These are phyloP conservation scores for Drosophila quadrilineata DNA, from an alignment of 1,140 invertebrate genomes.

Conservation along the genomic window DNA sequence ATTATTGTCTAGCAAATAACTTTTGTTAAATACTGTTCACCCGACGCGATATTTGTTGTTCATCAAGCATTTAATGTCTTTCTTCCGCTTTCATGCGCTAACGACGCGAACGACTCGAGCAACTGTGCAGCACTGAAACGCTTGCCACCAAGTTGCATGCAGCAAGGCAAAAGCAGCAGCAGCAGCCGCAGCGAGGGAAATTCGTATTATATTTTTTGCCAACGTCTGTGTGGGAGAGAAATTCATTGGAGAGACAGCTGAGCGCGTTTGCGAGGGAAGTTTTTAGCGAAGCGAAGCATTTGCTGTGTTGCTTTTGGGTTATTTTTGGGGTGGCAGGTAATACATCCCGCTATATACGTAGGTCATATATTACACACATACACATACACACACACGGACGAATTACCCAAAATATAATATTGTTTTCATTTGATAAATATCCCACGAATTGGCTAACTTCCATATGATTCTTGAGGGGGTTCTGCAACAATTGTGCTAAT, in stretches of 20 bases:
- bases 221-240: constrained; percentile 24
- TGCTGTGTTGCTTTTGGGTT: constrained; percentile 5
- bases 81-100: too few relatives aligned
- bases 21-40: too few relatives aligned
- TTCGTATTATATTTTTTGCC: too few relatives aligned
- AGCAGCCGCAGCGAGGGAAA: not conserved
- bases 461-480: too few relatives aligned
- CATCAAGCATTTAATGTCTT: too few relatives aligned
- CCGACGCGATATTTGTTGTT: too few relatives aligned
- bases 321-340: constrained; percentile 48
- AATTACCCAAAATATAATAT: not conserved
- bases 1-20: too few relatives aligned
- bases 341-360: constrained; percentile 52
- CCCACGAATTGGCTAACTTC: too few relatives aligned
- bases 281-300: constrained; percentile 18
- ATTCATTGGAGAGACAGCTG: too few relatives aligned
- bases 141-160: constrained; percentile 6
- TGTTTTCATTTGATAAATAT: too few relatives aligned
- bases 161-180: constrained; percentile 15
- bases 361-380: constrained; percentile 41
- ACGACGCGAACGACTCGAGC: constrained; percentile 42
- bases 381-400: not conserved
- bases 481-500: too few relatives aligned
- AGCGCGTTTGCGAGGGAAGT: constrained; percentile 25
- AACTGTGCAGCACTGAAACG: constrained; percentile 40